Evolutionary conservation across 2,888 invertebrate genomes (phyloP), one percentile per base, ranked within the genome.

Genomic region (Noctua fimbriata): DNA sequence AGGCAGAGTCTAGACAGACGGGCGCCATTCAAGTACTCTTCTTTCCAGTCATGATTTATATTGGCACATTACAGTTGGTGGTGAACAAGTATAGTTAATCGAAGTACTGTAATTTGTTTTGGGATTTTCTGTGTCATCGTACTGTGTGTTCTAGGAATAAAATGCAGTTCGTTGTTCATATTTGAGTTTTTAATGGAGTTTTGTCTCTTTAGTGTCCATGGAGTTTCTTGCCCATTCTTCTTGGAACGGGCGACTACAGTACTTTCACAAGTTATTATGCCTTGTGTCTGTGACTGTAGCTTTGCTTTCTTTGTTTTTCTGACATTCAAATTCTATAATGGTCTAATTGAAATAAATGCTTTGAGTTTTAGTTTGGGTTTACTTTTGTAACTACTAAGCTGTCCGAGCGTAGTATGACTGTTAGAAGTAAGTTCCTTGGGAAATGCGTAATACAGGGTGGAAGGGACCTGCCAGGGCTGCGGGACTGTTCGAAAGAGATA

Each of bases 1-100:
- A 85, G 55, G 75, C 41, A 18, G 12, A 32, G 86, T 81, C 88
- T 87, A 90, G 90, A 90, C 89, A 3, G 18, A 69, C 44, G 69
- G 89, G 86, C 89, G 89, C 88, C 89, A 66, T 41, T 77, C 69
- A 69, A 70, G 69, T 74, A 32, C 55, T 73, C 55, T 73, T 73
- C 66, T 82, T 78, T 63, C 71, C 67, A n/a, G 72, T 41, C 76
- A 69, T 80, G 79, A 87, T 86, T 81, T 79, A 76, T 81, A 78
- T 75, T 75, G 44, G 69, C 58, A 58, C 52, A 41, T 71, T 74
- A 73, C 24, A 5, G 69, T 65, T 58, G 21, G 67, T 63, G 67
- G 63, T 47, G 73, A 52, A 24, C 41, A 14, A 58, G 36, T 52
- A 28, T 24, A 63, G 65, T 71, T 60, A 82, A 78, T 78, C 70